Conservation (phyloP, 2,888 invertebrate genomes). For the Amorpha juglandis region DNA sequence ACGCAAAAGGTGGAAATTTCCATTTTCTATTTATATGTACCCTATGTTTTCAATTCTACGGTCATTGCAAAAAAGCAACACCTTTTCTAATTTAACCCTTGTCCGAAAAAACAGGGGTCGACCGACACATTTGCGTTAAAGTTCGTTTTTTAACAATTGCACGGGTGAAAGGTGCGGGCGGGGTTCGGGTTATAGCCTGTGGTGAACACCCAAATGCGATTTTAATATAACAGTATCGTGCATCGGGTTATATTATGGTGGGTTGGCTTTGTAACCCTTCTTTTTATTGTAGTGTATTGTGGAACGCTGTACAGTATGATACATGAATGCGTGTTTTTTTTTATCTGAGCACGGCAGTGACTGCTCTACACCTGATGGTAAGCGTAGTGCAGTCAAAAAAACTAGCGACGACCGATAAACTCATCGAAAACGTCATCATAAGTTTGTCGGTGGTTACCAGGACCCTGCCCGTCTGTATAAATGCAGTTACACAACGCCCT, state of each 20-base stretch:
- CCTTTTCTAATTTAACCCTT: constrained; percentile 45
- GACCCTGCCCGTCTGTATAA: too few species aligned
- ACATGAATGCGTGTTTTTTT: not conserved
- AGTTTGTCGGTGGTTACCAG: too few species aligned
- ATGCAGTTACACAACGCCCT: too few species aligned
- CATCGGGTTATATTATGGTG: not conserved
- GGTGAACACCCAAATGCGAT: constrained; percentile 18
- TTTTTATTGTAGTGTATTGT: not conserved
- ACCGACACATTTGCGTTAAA: constrained; percentile 38
- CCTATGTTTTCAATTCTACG: constrained; percentile 6
- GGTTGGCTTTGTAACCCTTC: constrained; percentile 6
- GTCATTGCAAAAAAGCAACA: constrained; percentile 35
- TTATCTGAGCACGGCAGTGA: too few species aligned
- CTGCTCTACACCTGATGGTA: too few species aligned
- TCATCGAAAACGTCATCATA: too few species aligned
- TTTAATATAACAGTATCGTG: constrained; percentile 11
- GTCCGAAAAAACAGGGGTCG: constrained; percentile 34
- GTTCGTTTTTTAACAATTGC: constrained; percentile 43
- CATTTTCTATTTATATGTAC: constrained; percentile 21
- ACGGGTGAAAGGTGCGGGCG: constrained; percentile 6
- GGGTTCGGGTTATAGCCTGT: constrained; percentile 4
- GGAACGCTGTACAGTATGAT: not conserved
- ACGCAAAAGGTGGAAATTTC: constrained; percentile 6
- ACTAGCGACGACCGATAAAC: too few species aligned
- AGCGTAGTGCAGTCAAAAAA: too few species aligned